Evolutionary conservation across 2,888 invertebrate genomes (phyloP).

Genomic region (Elegia similella): DNA sequence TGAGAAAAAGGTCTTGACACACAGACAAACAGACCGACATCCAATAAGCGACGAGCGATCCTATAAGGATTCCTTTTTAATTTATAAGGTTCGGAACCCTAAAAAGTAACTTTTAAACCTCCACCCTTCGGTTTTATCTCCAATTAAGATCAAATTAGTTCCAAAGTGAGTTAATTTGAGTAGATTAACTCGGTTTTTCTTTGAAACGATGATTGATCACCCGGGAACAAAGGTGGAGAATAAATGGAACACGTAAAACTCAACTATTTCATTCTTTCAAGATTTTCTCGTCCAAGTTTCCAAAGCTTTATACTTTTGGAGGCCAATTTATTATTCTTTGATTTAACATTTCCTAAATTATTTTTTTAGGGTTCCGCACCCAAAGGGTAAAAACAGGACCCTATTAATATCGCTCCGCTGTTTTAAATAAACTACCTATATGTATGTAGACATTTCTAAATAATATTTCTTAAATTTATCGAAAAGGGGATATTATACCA

Average conservation of each 20-base stretch:
- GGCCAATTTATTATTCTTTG: not conserved
- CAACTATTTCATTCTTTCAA: slow-evolving; percentile 5
- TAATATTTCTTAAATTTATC: no score
- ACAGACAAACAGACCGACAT: no score
- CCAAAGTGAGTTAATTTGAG: slow-evolving; percentile 8
- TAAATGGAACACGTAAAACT: slow-evolving; percentile 1
- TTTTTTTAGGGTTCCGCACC: no score
- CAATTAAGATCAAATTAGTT: slow-evolving; percentile 13
- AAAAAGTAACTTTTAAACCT: slow-evolving; percentile 3
- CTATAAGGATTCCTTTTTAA: no score
- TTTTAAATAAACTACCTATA: no score
- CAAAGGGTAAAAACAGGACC: no score
- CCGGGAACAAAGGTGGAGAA: not conserved
- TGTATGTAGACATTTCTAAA: no score
- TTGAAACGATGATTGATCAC: slow-evolving; percentile 3
- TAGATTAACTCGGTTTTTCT: not conserved
- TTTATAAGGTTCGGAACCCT: no score
- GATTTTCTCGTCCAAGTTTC: slow-evolving; percentile 13
- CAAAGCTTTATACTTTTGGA: not conserved
- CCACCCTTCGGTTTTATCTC: slow-evolving; percentile 5
- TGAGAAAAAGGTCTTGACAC: no score
- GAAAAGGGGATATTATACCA: no score
- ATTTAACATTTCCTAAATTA: not conserved
- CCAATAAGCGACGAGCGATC: no score
- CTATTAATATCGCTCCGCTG: no score